Conservation (phyloP, 2,113 vertebrate species). For the Thalassoma bifasciatum region DNA sequence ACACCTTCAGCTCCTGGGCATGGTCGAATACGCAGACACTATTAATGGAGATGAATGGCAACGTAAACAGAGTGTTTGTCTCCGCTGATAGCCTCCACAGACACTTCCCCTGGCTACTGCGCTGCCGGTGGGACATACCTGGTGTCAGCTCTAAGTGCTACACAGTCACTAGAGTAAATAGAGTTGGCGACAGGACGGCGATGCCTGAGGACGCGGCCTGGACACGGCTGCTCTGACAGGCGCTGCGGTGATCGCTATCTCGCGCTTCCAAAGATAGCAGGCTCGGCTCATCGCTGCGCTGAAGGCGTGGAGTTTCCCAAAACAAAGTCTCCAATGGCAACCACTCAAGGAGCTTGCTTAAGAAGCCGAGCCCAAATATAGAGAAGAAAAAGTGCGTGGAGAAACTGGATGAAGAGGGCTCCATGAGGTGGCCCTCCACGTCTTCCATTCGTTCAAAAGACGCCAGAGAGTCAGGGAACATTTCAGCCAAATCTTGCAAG, state of each 20-base stretch:
- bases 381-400: conserved; percentile 28
- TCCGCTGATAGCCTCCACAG: conserved; percentile 73
- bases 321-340: conserved; percentile 74
- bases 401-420: not conserved
- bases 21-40: conserved; percentile 52
- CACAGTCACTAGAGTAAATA: conserved; percentile 83
- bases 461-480: not conserved
- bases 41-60: conserved; percentile 84
- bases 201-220: conserved; percentile 80
- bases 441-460: not conserved
- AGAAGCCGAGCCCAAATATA: conserved; percentile 60
- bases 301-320: conserved; percentile 69
- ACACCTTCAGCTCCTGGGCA: conserved; percentile 53
- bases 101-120: conserved; percentile 79
- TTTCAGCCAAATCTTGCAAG: not conserved
- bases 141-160: conserved; percentile 84
- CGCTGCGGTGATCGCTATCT: conserved; percentile 82
- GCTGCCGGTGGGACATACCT: conserved; percentile 83
- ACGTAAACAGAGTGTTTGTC: conserved; percentile 82
- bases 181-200: conserved; percentile 85
- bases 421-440: not conserved
- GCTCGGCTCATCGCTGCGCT: conserved; percentile 63
- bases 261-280: conserved; percentile 75
- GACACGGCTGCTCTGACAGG: conserved; percentile 69
- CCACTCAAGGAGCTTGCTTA: conserved; percentile 52